A percentile compares a stretch with the other conserved stretches of the same genome.
Evolutionary conservation across 2,888 invertebrate genomes (phyloP).

Genomic region (Drosophila hamatofila): DNA sequence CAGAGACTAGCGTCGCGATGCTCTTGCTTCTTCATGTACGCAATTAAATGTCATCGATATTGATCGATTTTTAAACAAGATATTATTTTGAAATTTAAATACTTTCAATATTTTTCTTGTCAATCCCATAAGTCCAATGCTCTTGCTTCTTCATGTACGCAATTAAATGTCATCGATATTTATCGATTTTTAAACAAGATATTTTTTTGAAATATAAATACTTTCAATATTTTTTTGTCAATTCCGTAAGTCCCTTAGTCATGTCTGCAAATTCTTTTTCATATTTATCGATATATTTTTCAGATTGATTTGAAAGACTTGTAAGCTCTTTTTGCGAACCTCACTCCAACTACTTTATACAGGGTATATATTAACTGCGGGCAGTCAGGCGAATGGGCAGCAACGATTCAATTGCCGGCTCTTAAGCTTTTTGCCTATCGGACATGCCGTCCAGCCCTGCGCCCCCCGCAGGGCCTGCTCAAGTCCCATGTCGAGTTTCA

Average conservation of each 20-base stretch:
- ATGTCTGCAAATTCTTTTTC: too few species aligned
- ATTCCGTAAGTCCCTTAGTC: too few species aligned
- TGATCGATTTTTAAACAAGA: background rate
- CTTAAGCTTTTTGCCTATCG: slow-evolving; percentile 54
- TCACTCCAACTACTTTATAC: background rate
- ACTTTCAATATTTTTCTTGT: too few species aligned
- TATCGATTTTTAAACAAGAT: background rate
- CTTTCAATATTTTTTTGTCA: background rate
- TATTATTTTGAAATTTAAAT: too few species aligned
- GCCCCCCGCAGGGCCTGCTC: slow-evolving; percentile 11
- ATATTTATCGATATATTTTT: too few species aligned
- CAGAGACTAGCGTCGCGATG: too few species aligned
- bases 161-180: background rate
- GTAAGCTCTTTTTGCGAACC: background rate
- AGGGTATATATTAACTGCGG: slow-evolving; percentile 11
- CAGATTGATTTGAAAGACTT: too few species aligned
- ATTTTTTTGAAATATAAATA: too few species aligned
- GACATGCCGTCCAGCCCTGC: slow-evolving; percentile 8
- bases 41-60: background rate
- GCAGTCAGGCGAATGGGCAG: slow-evolving; percentile 18
- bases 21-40: too few species aligned
- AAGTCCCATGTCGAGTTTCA: slow-evolving; percentile 50
- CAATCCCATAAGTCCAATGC: too few species aligned
- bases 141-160: too few species aligned
- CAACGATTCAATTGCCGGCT: slow-evolving; percentile 53